Evolutionary conservation across 2,888 invertebrate species (phyloP), one percentile per base, ranked within the genome.

Genomic region (Biston stratarius): DNA sequence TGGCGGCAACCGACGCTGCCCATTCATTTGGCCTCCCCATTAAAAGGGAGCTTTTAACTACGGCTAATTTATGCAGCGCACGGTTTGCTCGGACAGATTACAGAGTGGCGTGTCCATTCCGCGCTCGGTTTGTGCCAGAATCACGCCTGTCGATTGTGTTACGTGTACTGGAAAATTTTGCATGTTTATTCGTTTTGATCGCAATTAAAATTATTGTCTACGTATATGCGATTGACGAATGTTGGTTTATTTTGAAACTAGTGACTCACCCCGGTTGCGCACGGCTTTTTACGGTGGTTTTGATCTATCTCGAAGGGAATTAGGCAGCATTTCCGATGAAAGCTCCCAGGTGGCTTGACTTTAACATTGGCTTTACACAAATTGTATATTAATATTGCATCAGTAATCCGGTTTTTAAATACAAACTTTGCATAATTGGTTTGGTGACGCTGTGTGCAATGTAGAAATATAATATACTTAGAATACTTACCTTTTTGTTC

Each of bases 41-140:
- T 92, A 90, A 91, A 91, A 88, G 87, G 88, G 85, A 83, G 90
- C 90, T 91, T 92, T 91, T 92, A 92, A 92, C 91, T 90, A 87
- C 85, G 85, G 87, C 87, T 89, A 92, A 92, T 91, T 91, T 91
- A 92, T 92, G 90, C 91, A 88, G 86, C 77, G 84, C 89, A 89
- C 87, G 89, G 88, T 86, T 90, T 85, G 83, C 80, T 77, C 79
- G 84, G 90, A 89, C 91, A 92, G 91, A 92, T 92, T 91, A 92
- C 90, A 91, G 91, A 92, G 88, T 83, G 83, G 86, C 79, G 82
- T 83, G 85, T 85, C 83, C 84, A 81, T 82, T 82, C 81, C 77
- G 78, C 76, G 79, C 77, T 73, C 81, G 80, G 82, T 83, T 84
- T 79, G 82, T 82, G 70, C 75, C 78, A 77, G 80, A 87, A 88